A percentile compares a stretch with the other conserved stretches of the same genome.
Evolutionary conservation across 2,888 invertebrate species (phyloP).

Genomic region (Acleris holmiana): DNA sequence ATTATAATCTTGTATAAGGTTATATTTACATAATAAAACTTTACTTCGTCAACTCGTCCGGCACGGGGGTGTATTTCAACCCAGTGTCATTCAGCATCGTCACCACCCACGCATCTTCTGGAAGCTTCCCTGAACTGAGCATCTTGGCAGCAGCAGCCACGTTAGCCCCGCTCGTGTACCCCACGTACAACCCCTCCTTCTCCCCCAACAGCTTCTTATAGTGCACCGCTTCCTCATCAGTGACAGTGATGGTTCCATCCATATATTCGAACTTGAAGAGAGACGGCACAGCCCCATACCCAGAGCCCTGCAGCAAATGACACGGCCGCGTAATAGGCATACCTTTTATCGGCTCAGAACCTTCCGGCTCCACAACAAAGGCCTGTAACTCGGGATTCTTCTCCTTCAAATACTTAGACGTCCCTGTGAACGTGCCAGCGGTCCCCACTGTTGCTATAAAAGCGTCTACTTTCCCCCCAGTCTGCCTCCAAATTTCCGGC

Average conservation of each 20-base stretch:
- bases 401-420: constrained; percentile 71
- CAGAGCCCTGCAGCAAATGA: constrained; percentile 76
- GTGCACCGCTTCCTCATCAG: constrained; percentile 68
- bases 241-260: constrained; percentile 70
- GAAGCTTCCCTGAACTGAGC: constrained; percentile 65
- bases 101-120: constrained; percentile 73
- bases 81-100: constrained; percentile 71
- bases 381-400: constrained; percentile 63
- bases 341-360: constrained; percentile 73
- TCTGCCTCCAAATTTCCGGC: constrained; percentile 78
- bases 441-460: constrained; percentile 76
- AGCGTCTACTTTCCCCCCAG: constrained; percentile 71
- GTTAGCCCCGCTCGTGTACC: constrained; percentile 31
- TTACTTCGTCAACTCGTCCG: constrained; percentile 47
- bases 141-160: constrained; percentile 47
- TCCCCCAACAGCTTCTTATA: constrained; percentile 68
- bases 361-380: constrained; percentile 72
- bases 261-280: constrained; percentile 69
- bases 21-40: neutral
- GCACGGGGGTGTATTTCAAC: constrained; percentile 73
- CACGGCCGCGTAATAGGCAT: constrained; percentile 71
- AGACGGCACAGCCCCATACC: constrained; percentile 72
- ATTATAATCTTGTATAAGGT: too few species aligned
- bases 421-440: constrained; percentile 72
- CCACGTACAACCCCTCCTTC: constrained; percentile 73